These are phyloP conservation scores for Tortricodes alternella DNA, from an alignment of 2,888 invertebrate genomes.

Conservation along the genomic window DNA sequence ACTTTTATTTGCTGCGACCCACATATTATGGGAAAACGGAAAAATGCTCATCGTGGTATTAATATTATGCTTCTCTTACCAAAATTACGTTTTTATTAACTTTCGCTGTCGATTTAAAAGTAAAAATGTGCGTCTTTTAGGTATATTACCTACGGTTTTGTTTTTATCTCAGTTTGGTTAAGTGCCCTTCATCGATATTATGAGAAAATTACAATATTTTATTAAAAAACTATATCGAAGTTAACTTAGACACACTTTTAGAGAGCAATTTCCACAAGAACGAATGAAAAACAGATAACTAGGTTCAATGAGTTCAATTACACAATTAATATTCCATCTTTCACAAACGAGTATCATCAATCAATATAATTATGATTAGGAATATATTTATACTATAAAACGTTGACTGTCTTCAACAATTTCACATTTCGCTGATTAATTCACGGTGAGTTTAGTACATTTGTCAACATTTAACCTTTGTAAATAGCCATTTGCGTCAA, in stretches of 20 bases:
- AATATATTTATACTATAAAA: too few species aligned
- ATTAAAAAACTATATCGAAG: too few species aligned
- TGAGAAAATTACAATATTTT: too few species aligned
- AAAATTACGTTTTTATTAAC: constrained; percentile 12
- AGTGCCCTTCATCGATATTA: too few species aligned
- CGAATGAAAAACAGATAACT: background rate
- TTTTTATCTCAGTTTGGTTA: background rate
- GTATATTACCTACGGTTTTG: background rate
- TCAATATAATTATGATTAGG: too few species aligned
- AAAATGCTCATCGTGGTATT: constrained; percentile 23
- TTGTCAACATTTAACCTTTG: background rate
- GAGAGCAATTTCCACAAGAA: too few species aligned
- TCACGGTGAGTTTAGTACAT: background rate
- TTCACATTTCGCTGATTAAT: background rate
- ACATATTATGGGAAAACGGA: constrained; percentile 27
- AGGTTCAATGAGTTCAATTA: background rate
- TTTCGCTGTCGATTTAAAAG: constrained; percentile 9
- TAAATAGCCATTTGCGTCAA: background rate
- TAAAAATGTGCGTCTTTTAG: too few species aligned
- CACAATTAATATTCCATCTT: constrained; percentile 6
- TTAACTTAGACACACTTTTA: too few species aligned
- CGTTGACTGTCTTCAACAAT: too few species aligned
- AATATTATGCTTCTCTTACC: constrained; percentile 20
- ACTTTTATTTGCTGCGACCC: constrained; percentile 39
- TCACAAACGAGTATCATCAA: constrained; percentile 6